Conservation (phyloP, 2,888 invertebrate species). For the Cerceris ruficornis region DNA sequence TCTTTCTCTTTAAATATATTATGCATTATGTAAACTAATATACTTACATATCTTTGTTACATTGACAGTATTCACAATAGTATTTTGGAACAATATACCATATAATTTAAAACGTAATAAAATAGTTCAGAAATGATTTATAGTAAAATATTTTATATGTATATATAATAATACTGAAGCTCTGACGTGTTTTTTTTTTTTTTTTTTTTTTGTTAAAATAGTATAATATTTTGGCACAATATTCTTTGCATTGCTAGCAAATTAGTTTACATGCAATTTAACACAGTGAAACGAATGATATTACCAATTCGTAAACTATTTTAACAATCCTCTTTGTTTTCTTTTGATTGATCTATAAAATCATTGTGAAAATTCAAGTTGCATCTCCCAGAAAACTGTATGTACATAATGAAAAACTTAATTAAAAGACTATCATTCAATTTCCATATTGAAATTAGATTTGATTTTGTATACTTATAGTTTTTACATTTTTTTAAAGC, state of each 20-base stretch:
- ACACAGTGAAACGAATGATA: background rate
- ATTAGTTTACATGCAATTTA: slow-evolving; percentile 14
- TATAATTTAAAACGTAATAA: slow-evolving; percentile 25
- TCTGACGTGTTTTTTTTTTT: background rate
- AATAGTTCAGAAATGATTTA: slow-evolving; percentile 33
- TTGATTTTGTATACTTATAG: slow-evolving; percentile 5
- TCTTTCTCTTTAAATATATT: slow-evolving; percentile 14
- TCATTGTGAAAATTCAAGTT: background rate
- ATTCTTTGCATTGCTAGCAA: slow-evolving; percentile 18
- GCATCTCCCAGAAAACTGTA: background rate
- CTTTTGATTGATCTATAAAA: background rate
- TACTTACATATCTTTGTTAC: slow-evolving; percentile 6
- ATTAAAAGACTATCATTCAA: background rate
- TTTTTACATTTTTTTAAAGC: slow-evolving; percentile 39
- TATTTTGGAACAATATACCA: slow-evolving; percentile 39
- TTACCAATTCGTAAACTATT: slow-evolving; percentile 4
- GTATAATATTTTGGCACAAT: slow-evolving; percentile 50
- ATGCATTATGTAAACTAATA: slow-evolving; percentile 12
- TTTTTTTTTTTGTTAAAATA: slow-evolving; percentile 40
- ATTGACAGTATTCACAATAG: slow-evolving; percentile 29
- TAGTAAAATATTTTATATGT: slow-evolving; percentile 20
- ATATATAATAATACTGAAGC: slow-evolving; percentile 35
- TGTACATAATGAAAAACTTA: slow-evolving; percentile 9
- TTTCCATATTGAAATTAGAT: slow-evolving; percentile 38
- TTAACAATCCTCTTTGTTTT: background rate